A percentile compares a stretch with the other conserved stretches of the same genome.
These are phyloP conservation scores for Chroicocephalus ridibundus DNA, from an alignment of 2,113 vertebrate species.

Conservation along the genomic window DNA sequence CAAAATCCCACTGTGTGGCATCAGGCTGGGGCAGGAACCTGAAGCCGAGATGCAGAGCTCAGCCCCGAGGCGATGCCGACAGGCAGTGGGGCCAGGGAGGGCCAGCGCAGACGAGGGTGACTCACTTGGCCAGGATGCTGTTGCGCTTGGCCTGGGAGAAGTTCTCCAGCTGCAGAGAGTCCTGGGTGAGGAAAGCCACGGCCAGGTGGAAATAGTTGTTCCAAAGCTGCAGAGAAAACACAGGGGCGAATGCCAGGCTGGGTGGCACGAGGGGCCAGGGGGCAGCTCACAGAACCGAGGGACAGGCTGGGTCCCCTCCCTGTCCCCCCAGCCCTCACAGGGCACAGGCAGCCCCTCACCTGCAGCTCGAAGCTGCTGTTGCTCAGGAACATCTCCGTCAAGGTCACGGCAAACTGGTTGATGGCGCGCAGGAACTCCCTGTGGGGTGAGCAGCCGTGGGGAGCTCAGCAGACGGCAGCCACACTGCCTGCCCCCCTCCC, in stretches of 20 bases:
- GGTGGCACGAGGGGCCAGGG: neutral
- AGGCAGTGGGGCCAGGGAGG: accelerated
- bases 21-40: neutral
- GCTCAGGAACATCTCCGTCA: constrained; percentile 51
- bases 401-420: constrained; percentile 36
- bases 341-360: neutral
- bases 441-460: neutral
- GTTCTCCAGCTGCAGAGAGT: constrained; percentile 66
- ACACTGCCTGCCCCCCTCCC: neutral
- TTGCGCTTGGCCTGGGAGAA: constrained; percentile 57
- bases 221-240: constrained; percentile 32
- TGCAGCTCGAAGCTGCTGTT: constrained; percentile 56
- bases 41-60: neutral
- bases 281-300: too few relatives aligned
- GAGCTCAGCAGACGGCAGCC: neutral
- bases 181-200: constrained; percentile 70
- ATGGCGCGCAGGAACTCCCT: constrained; percentile 65
- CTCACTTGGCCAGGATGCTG: constrained; percentile 57
- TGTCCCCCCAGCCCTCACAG: accelerated
- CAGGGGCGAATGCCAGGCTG: neutral
- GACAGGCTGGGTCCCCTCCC: neutral
- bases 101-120: accelerated
- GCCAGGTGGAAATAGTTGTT: constrained; percentile 69
- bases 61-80: accelerated
- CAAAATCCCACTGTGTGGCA: accelerated